Evolutionary conservation across 2,113 vertebrate genomes (phyloP).

Genomic region (Ciconia stormi): DNA sequence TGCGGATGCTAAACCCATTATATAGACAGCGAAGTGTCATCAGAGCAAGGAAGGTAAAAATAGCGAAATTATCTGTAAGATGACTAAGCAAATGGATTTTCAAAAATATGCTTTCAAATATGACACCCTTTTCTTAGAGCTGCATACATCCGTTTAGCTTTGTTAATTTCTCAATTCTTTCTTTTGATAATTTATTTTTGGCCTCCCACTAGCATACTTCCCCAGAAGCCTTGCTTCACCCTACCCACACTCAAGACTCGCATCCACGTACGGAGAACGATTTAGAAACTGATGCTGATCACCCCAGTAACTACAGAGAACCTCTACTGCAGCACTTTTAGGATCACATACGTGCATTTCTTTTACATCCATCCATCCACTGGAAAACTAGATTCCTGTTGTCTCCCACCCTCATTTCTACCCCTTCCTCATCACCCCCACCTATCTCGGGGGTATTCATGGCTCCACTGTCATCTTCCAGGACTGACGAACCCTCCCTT

Average conservation of each 20-base stretch:
- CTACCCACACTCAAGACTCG: conserved; percentile 20
- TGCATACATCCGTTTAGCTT: conserved; percentile 29
- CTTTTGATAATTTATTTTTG: conserved; percentile 58
- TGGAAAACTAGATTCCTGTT: neutral
- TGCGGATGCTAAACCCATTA: conserved; percentile 25
- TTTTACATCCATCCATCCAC: neutral
- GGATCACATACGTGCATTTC: neutral
- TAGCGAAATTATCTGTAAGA: conserved; percentile 50
- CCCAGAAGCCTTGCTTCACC: conserved; percentile 52
- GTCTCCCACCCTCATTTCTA: neutral
- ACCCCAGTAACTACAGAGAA: neutral
- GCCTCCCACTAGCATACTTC: conserved; percentile 29
- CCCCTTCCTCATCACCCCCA: neutral
- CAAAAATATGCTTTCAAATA: conserved; percentile 49
- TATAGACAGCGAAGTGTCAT: conserved; percentile 22
- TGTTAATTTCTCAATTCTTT: conserved; percentile 42
- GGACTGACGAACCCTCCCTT: neutral
- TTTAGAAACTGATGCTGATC: conserved; percentile 1
- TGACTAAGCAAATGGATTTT: conserved; percentile 62
- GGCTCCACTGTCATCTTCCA: neutral
- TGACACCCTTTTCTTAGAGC: conserved; percentile 18
- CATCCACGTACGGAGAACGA: neutral
- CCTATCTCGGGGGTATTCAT: neutral
- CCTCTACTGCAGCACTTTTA: neutral
- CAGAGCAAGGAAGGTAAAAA: conserved; percentile 60